phyloP scores from a whole-genome alignment of 2,888 invertebrate genomes.

The Drosophila dives region DNA sequence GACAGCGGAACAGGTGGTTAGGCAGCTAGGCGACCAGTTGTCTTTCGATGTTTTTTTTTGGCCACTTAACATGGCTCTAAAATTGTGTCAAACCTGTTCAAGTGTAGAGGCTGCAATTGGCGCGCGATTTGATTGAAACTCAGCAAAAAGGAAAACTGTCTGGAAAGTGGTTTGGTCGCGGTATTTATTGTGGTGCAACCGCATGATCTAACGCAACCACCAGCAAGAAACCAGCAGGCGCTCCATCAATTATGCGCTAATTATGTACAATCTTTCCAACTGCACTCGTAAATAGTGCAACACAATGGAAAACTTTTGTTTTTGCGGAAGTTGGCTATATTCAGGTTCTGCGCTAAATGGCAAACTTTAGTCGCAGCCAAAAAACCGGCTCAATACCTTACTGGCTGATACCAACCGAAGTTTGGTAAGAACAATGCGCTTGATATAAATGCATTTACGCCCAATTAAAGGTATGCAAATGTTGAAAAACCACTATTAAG shows the following conservation, averaged over 20 bases:
- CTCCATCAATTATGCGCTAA: conserved; percentile 6
- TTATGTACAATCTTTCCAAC: conserved; percentile 23
- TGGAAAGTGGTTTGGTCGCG: conserved; percentile 42
- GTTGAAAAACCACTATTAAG: conserved; percentile 47
- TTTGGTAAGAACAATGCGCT: conserved; percentile 22
- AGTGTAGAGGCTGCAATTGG: conserved; percentile 30
- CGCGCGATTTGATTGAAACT: conserved; percentile 59
- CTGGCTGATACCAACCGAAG: neutral
- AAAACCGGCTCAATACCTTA: conserved; percentile 32
- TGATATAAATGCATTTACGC: conserved; percentile 11
- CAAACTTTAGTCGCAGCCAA: neutral
- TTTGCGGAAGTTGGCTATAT: conserved; percentile 45
- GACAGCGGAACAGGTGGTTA: conserved; percentile 1
- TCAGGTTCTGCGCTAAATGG: conserved; percentile 17
- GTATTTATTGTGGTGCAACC: conserved; percentile 65
- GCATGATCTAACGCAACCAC: conserved; percentile 41
- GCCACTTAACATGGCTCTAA: conserved; percentile 41
- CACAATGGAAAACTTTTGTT: conserved; percentile 40
- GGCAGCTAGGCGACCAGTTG: conserved; percentile 6
- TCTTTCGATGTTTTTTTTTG: conserved; percentile 10
- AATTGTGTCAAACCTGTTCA: conserved; percentile 76
- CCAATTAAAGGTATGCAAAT: conserved; percentile 12
- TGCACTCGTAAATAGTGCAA: conserved; percentile 39
- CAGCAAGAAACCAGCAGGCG: conserved; percentile 1
- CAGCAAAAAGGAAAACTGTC: conserved; percentile 27